phyloP scores from a whole-genome alignment of 2,797 vertebrate genomes.

The Danio kyathit region DNA sequence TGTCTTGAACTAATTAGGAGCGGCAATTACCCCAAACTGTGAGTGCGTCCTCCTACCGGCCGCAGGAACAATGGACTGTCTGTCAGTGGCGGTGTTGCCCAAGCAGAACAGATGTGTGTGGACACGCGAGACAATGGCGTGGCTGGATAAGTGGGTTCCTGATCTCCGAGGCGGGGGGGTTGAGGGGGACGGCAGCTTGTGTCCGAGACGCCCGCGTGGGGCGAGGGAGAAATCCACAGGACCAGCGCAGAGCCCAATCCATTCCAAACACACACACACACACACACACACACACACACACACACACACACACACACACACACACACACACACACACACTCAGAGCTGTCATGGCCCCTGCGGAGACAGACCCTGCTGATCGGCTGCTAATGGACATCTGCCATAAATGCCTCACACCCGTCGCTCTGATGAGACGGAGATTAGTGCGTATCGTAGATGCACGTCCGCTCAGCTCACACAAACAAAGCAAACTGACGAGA shows the following conservation, averaged over 20 bases:
- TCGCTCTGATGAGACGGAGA: slow-evolving; percentile 41
- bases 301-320: slow-evolving; percentile 28
- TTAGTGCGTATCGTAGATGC: slow-evolving; percentile 27
- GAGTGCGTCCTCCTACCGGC: slow-evolving; percentile 84
- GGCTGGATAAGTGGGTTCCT: slow-evolving; percentile 85
- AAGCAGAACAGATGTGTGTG: slow-evolving; percentile 94
- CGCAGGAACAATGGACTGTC: slow-evolving; percentile 89
- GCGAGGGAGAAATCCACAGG: slow-evolving; percentile 78
- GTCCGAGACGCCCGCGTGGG: slow-evolving; percentile 75
- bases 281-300: slow-evolving; percentile 41
- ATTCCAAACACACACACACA: slow-evolving; percentile 37
- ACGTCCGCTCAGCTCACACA: slow-evolving; percentile 17
- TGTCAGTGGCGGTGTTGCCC: slow-evolving; percentile 91
- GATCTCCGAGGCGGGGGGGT: slow-evolving; percentile 78
- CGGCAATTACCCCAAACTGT: slow-evolving; percentile 93
- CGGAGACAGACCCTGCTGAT: slow-evolving; percentile 53
- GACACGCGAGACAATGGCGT: slow-evolving; percentile 92
- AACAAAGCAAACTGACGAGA: slow-evolving; percentile 35
- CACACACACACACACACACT: slow-evolving; percentile 40
- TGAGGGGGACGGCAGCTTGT: slow-evolving; percentile 82
- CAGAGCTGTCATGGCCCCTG: slow-evolving; percentile 60
- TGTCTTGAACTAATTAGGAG: slow-evolving; percentile 91
- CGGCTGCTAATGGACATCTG: slow-evolving; percentile 63
- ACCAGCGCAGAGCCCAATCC: slow-evolving; percentile 55
- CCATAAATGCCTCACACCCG: slow-evolving; percentile 52